Base-by-base conservation (phyloP, 2,113 vertebrate species). In the Aphyosemion australe region DNA sequence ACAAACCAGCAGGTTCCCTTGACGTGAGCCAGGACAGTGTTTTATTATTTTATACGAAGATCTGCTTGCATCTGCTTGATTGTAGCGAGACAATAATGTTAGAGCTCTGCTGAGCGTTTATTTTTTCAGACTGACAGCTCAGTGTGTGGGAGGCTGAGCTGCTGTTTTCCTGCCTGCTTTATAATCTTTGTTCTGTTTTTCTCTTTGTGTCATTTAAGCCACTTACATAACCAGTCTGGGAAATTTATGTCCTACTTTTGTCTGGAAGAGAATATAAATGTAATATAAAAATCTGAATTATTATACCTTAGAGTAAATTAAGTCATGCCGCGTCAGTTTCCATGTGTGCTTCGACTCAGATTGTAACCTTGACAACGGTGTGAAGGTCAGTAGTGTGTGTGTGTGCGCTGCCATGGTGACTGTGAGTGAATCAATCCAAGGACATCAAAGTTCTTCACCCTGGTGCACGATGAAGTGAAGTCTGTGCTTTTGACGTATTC, bases 321-420 rank as follows among this genome's bases (percentile, higher is more conserved):
- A 72, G 52, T 62, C 12, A 15, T 50, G 37, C 32, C 31, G 47
- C 55, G 47, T 74, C 31, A 0, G 6, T 45, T 55, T 71, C 70
- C 69, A 80, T 74, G 78, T 89, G 74, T 72, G 61, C 75, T n/a
- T n/a, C n/a, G n/a, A n/a, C n/a, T 82, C 82, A 78, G 73, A 74
- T 69, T 71, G 80, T 83, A 83, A 89, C 88, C 89, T 84, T 88
- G 83, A 81, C 74, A 74, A 73, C 83, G 41, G 2, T 71, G 63
- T 84, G 85, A 72, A 87, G 86, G 84, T 83, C 76, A 80, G 72
- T n/a, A 10, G 57, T 16, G 20, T 37, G 34, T 37, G 42, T 12
- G 41, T 14, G 13, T 13, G 56, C 3, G 65, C 83, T 84, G 71
- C 80, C 76, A 83, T 86, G 76, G 83, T 74, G 74, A 87, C 68